Percentiles rank a stretch among this genome's conserved stretches.
These are phyloP conservation scores for Phodopus roborovskii DNA, from an alignment of 2,113 vertebrate genomes.

Conservation along the genomic window DNA sequence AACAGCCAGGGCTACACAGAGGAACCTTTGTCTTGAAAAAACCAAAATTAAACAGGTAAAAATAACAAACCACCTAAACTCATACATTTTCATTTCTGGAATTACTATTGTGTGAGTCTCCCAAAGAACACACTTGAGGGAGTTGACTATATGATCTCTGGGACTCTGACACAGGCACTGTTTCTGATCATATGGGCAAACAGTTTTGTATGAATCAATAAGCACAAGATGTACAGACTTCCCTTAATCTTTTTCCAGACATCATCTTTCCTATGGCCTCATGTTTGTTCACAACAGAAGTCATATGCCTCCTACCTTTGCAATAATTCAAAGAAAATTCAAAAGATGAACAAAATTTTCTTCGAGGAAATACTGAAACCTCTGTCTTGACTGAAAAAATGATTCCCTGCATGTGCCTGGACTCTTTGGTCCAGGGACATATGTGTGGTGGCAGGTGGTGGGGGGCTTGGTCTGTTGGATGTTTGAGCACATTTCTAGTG, in stretches of 20 bases:
- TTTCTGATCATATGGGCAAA: background rate
- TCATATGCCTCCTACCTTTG: background rate
- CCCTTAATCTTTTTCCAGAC: constrained; percentile 17
- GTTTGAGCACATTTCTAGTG: background rate
- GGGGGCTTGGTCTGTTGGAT: background rate
- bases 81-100: background rate
- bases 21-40: background rate
- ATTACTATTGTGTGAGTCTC: background rate
- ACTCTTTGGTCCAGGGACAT: background rate
- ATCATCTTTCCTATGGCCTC: background rate
- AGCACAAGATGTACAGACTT: background rate
- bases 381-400: constrained; percentile 17
- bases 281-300: constrained; percentile 19
- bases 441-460: background rate
- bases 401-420: background rate
- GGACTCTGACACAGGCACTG: background rate
- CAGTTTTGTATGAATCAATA: constrained; percentile 2
- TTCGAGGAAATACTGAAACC: background rate
- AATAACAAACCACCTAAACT: background rate
- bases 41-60: background rate
- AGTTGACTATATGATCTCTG: background rate
- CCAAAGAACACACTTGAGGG: constrained; percentile 32
- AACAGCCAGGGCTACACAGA: background rate
- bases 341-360: constrained; percentile 16
- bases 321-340: constrained; percentile 11